phyloP scores from a whole-genome alignment of 2,888 invertebrate genomes.

The Platycnemis pennipes region DNA sequence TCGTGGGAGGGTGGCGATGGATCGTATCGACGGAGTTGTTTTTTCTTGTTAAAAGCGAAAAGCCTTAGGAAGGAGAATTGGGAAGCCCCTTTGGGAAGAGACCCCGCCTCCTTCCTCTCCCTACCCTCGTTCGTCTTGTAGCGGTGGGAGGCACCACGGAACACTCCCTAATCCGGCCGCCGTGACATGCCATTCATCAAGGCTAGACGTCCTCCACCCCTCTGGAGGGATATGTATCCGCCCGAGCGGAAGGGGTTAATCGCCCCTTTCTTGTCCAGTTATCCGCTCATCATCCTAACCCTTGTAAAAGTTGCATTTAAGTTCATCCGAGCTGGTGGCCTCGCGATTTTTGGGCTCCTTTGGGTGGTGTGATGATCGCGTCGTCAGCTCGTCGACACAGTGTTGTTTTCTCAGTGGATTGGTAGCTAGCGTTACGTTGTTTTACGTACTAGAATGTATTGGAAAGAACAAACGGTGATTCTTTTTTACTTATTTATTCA shows the following conservation, averaged over 20 bases:
- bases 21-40: not conserved
- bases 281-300: not conserved
- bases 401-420: too few relatives aligned
- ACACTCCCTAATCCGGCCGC: conserved; percentile 50
- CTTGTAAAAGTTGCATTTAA: not conserved
- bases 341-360: not conserved
- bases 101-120: not conserved
- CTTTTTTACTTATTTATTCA: too few relatives aligned
- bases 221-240: not conserved
- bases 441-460: too few relatives aligned
- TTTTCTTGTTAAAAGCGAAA: conserved; percentile 26
- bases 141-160: conserved; percentile 50
- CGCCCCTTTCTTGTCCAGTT: not conserved
- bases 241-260: not conserved
- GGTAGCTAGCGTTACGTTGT: too few relatives aligned
- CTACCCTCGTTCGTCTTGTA: conserved; percentile 38
- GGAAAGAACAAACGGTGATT: too few relatives aligned
- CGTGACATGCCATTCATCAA: conserved; percentile 10
- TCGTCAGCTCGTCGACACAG: too few relatives aligned
- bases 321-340: not conserved
- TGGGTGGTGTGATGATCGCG: too few relatives aligned
- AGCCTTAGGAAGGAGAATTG: conserved; percentile 11
- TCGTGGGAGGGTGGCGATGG: not conserved
- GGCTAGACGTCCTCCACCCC: not conserved
- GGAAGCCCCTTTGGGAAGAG: not conserved